Evolutionary conservation across 2,797 vertebrate species (phyloP).

Genomic region (Clamator glandarius): DNA sequence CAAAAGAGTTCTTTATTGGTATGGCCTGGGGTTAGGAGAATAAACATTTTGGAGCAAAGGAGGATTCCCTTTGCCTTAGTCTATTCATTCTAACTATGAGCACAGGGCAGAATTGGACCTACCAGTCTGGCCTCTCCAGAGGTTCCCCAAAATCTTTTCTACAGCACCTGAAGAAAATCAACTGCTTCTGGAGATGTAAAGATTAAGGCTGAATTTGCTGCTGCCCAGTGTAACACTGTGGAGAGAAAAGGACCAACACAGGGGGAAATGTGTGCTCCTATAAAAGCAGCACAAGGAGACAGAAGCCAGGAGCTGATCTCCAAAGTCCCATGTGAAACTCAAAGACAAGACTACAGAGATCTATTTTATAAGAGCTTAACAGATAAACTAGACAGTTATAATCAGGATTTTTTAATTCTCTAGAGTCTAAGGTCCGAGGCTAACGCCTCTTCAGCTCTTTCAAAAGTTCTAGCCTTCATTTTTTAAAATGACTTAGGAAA

Average conservation of each 20-base stretch:
- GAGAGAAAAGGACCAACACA: background rate
- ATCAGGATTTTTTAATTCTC: background rate
- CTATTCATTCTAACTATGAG: background rate
- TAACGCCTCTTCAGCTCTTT: background rate
- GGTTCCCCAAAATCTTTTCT: background rate
- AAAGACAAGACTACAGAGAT: background rate
- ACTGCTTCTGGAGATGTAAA: constrained; percentile 4
- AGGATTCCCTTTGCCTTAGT: constrained; percentile 23
- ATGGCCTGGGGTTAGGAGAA: background rate
- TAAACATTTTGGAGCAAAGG: constrained; percentile 5
- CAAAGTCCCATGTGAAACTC: background rate
- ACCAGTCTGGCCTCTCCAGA: background rate
- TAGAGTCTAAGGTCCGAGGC: background rate
- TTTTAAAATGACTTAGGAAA: background rate
- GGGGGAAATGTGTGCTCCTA: background rate
- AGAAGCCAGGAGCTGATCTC: background rate
- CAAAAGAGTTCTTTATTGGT: constrained; percentile 28
- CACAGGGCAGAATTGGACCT: background rate
- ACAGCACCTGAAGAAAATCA: background rate
- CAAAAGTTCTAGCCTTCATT: background rate
- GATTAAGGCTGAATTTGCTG: background rate
- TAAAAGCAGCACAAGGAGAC: background rate
- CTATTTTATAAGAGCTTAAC: background rate
- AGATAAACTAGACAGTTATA: background rate
- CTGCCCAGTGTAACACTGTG: background rate